Percentiles rank a stretch among this genome's conserved stretches.
Evolutionary conservation across 2,888 invertebrate species (phyloP).

Genomic region (Macropis europaea): DNA sequence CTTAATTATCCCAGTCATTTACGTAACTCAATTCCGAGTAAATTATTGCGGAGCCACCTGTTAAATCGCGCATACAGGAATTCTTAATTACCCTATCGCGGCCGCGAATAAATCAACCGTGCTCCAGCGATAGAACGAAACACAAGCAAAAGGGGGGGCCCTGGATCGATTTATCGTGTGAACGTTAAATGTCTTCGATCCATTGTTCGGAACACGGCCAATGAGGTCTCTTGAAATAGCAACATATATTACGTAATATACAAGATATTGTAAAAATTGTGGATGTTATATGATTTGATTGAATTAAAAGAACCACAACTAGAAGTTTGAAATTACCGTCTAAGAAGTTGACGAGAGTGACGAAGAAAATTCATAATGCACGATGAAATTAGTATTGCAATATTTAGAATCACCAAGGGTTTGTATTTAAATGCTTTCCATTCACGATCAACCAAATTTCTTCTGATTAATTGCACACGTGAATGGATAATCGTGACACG

Average conservation of each 20-base stretch:
- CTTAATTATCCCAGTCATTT: constrained; percentile 23
- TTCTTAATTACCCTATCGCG: constrained; percentile 15
- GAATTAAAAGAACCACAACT: no score
- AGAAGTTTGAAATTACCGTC: not conserved
- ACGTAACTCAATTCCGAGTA: constrained; percentile 25
- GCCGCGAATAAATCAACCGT: constrained; percentile 13
- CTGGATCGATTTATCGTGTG: no score
- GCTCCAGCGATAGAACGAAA: not conserved
- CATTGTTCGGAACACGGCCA: no score
- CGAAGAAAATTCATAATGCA: constrained; percentile 5
- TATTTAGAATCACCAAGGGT: not conserved
- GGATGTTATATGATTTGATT: no score
- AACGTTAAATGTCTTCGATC: no score
- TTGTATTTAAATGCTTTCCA: constrained; percentile 1
- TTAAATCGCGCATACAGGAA: constrained; percentile 23
- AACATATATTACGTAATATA: no score
- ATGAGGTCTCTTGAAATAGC: no score
- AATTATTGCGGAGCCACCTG: constrained; percentile 23
- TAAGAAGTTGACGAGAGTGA: not conserved
- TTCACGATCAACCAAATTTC: constrained; percentile 7
- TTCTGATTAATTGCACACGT: no score
- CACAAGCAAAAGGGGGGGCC: not conserved
- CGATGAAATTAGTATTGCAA: constrained; percentile 11
- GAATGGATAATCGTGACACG: no score
- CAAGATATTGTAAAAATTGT: no score